These are phyloP conservation scores for Nestor notabilis DNA, from an alignment of 2,113 vertebrate species.

Conservation along the genomic window DNA sequence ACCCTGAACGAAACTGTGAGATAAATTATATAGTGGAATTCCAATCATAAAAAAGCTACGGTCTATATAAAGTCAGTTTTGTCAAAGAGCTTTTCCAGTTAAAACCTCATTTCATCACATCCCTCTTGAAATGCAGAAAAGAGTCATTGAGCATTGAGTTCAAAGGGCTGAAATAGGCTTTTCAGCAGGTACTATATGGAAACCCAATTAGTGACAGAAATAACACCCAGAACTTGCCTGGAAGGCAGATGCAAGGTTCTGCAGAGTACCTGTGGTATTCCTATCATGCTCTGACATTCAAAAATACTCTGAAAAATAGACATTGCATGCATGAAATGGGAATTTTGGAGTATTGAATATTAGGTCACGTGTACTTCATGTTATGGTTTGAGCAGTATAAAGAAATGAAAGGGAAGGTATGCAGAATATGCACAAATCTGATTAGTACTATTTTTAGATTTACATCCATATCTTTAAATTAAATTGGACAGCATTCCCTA, in stretches of 20 bases:
- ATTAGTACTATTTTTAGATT: background rate
- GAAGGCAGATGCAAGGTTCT: background rate
- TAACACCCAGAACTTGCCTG: background rate
- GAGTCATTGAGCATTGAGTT: background rate
- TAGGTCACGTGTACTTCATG: background rate
- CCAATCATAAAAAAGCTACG: background rate
- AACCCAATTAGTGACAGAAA: background rate
- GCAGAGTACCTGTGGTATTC: background rate
- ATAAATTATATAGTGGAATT: background rate
- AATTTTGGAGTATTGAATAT: background rate
- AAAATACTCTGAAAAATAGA: background rate
- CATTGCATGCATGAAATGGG: background rate
- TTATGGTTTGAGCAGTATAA: background rate
- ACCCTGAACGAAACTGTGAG: background rate
- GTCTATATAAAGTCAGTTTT: background rate
- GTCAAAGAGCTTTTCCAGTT: background rate
- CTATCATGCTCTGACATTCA: background rate
- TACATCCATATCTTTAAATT: background rate
- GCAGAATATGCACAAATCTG: background rate
- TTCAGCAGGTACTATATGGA: background rate
- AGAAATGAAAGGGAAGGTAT: background rate
- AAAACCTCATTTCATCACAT: background rate
- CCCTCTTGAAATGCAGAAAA: background rate
- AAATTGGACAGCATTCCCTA: background rate
- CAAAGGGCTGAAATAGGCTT: background rate